Base-by-base conservation (phyloP, 1,140 invertebrate genomes). In the Drosophila watanabei region DNA sequence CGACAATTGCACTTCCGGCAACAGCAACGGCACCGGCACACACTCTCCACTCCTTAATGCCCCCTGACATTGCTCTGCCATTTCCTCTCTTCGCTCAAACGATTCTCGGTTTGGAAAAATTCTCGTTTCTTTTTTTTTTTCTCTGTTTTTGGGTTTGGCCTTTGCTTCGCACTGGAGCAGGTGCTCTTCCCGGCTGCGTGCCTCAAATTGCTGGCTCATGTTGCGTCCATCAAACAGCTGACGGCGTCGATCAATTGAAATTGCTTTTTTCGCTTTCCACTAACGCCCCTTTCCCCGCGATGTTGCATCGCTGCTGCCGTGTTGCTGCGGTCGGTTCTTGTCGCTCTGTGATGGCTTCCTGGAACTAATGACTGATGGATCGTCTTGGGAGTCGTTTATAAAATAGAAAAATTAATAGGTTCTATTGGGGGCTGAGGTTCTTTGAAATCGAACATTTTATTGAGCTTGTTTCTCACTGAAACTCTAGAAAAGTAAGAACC, bases 1-100 rank as follows among this genome's bases (percentile, higher is more conserved):
- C 66, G 86, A 90, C 86, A 90, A 90, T 90, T 90, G 79, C 82
- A 86, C 80, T 91, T 90, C 86, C 87, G 86, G 87, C 79, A 75
- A 71, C 71, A 75, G 41, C 79, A 75, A 71, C 71, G 72, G 41
- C 69, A 58, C 52, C 69, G 58, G 61, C 75, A 56, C 69, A 58
- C 69, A 56, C 65, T 18, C 69, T 35, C 57, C 63, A 61, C 78
- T 75, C 72, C 68, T 71, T 45, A 59, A 58, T 46, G 64, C 37
- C 20, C 49, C 14, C 62, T 48, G 52, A 14, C 33, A 10, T 46
- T 18, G 20, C 59, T 33, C 60, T 62, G 62, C 59, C 49, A 57
- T 20, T 52, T 18, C 46, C 18, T 45, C 65, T 46, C 24, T 51
- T 41, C 41, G 32, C 56, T 70, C 39, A 52, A 43, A 64, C 45